Evolutionary conservation across 2,113 vertebrate genomes (phyloP), one percentile per base, ranked within the genome.

Genomic region (Gymnorhina tibicen): DNA sequence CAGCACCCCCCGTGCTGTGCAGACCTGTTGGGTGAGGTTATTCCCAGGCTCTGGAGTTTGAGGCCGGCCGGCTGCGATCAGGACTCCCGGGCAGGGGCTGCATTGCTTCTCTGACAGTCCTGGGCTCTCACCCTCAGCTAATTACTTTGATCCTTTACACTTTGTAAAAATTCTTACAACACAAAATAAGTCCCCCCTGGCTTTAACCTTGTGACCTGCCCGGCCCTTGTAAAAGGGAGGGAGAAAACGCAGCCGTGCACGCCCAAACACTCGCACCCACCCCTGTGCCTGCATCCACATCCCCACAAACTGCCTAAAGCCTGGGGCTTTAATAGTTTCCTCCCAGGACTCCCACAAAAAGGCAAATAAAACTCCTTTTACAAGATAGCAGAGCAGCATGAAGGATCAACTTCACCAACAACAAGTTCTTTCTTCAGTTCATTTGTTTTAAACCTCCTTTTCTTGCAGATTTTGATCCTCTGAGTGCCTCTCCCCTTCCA

Each of bases 131-230:
- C 97, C 96, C 97, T 97, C 93, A 92, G 97, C 97, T 98, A 98
- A 98, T 98, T 97, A 98, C 98, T 98, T 97, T 98, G 98, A 98
- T 98, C 98, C 98, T 97, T 98, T 98, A 98, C 98, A 98, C 97
- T 97, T 98, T 98, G 98, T 99, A 98, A 99, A 99, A 97, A 98
- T 97, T 96, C 97, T 98, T 98, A 98, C 98, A 97, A 98, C 97
- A 98, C 96, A 97, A 98, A 98, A 96, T 96, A 95, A 97, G 95
- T 97, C 94, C 97, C 96, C 98, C 96, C 94, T 97, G 97, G 98
- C 98, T 96, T 97, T 98, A 98, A 99, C 98, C 98, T 98, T 97
- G 98, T 96, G 96, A 98, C 98, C 97, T 94, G 94, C 46, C 75
- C 84, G 95, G 97, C 97, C 97, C 97, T 95, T 97, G 94, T 98